Evolutionary conservation across 2,113 vertebrate species (phyloP).

Genomic region (Centrocercus urophasianus): DNA sequence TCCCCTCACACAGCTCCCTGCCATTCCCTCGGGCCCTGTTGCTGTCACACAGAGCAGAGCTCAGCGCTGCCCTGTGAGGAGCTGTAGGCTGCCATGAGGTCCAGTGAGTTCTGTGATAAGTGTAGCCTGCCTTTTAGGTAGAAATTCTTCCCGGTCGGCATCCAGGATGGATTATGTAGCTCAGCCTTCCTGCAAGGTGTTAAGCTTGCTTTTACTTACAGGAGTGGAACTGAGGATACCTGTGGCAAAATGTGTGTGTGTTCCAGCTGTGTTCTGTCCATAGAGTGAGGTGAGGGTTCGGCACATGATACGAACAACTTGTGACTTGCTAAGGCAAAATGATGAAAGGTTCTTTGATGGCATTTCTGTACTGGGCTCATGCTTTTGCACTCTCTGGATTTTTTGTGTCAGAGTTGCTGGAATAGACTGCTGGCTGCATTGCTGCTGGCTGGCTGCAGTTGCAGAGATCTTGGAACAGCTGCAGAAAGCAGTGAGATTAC

Average conservation of each 20-base stretch:
- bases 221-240: background rate
- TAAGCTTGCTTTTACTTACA: background rate
- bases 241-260: background rate
- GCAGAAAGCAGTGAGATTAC: background rate
- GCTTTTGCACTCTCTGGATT: background rate
- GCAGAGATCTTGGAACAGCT: background rate
- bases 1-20: too few relatives aligned
- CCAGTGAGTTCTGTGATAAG: background rate
- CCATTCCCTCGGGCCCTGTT: too few relatives aligned
- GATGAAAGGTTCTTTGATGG: background rate
- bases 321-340: background rate
- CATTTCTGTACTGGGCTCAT: background rate
- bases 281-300: background rate
- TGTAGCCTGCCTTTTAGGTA: fast-evolving
- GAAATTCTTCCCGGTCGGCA: fast-evolving
- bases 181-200: background rate
- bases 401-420: background rate
- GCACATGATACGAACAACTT: fast-evolving
- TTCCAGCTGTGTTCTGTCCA: background rate
- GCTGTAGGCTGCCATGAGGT: background rate
- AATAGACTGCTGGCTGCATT: fast-evolving
- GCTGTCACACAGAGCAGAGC: too few relatives aligned
- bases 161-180: background rate
- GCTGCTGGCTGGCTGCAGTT: background rate
- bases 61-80: too few relatives aligned